Evolutionary conservation across 2,113 vertebrate species (phyloP), one percentile per base, ranked within the genome.

Genomic region (Platanista minor): DNA sequence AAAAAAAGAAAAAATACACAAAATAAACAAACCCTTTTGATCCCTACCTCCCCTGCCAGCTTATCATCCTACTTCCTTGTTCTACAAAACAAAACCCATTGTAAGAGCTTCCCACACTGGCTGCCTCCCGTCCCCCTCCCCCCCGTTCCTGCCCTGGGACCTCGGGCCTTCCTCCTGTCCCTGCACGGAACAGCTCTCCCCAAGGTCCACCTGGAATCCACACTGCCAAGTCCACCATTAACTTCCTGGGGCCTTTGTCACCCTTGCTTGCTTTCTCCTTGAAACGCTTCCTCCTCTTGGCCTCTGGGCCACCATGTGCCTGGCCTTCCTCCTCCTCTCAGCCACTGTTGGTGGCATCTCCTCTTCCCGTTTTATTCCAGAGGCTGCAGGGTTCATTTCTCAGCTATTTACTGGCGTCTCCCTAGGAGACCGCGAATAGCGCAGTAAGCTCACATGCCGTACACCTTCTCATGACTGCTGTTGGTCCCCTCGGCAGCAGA

Each of bases 391-490:
- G 41, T 21, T 49, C 41, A 1, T 4, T 8, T 21, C 59, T 36
- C 36, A 1, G 52, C 80, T 20, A 8, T 29, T n/a, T 0, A 2
- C 1, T 3, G 36, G 5, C 21, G 1, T 43, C 18, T 10, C 33
- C 62, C 25, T 3, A 1, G 59, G 21, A 2, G 12, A 33, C 1
- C 3, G 6, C 41, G 3, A 2, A 18, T 25, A 11, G 4, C 1
- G 8, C 2, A 0, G 6, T 0, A 25, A 23, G 3, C 15, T 8
- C 27, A 4, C 23, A 75, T 0, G 8, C 39, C 29, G 0, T 0
- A 2, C 6, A 5, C 9, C 62, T 43, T 15, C 46, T 3, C 15
- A 2, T 0, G 17, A 9, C 12, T 8, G 11, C 59, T 1, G 10
- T 11, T 10, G 0, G 62, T 13, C 49, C 39, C 33, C 13, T 5